Conservation (phyloP, 2,888 invertebrate species). For the Drosophila meridionalis region DNA sequence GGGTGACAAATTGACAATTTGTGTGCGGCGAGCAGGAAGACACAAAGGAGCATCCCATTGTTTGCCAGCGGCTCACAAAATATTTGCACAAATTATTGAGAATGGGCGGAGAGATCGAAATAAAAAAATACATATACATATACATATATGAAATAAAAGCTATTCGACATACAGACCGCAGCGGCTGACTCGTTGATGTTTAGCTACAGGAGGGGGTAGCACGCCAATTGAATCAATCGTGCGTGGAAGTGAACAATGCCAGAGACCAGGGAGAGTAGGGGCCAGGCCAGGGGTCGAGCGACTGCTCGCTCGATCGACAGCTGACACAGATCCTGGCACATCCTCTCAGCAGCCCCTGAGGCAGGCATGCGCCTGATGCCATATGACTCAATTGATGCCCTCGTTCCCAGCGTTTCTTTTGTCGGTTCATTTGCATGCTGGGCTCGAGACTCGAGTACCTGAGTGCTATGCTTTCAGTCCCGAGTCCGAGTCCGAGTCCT, state of each 20-base stretch:
- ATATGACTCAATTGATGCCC: slow-evolving; percentile 56
- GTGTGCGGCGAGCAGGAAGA: slow-evolving; percentile 25
- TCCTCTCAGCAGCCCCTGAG: slow-evolving; percentile 17
- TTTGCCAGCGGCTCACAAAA: slow-evolving; percentile 33
- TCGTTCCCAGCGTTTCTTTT: slow-evolving; percentile 18
- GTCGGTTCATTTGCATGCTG: slow-evolving; percentile 63
- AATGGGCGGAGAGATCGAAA: slow-evolving; percentile 13
- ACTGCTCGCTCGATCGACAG: slow-evolving; percentile 49
- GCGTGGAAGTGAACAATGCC: slow-evolving; percentile 39
- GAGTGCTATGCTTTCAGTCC: slow-evolving; percentile 5
- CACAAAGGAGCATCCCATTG: slow-evolving; percentile 34
- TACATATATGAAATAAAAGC: slow-evolving; percentile 12
- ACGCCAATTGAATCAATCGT: slow-evolving; percentile 48
- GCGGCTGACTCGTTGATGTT: slow-evolving; percentile 34
- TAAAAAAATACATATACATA: not conserved
- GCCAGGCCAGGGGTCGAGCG: not conserved
- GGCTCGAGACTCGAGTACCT: slow-evolving; percentile 51
- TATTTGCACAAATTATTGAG: slow-evolving; percentile 46
- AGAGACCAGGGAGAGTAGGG: not conserved
- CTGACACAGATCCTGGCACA: slow-evolving; percentile 44
- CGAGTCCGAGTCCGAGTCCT: slow-evolving; percentile 1
- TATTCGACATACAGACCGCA: slow-evolving; percentile 17
- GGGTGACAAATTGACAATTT: slow-evolving; percentile 69
- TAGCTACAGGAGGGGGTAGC: slow-evolving; percentile 6
- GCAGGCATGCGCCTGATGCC: slow-evolving; percentile 48